Conservation (phyloP, 2,113 vertebrate genomes). For the Dromiciops gliroides region DNA sequence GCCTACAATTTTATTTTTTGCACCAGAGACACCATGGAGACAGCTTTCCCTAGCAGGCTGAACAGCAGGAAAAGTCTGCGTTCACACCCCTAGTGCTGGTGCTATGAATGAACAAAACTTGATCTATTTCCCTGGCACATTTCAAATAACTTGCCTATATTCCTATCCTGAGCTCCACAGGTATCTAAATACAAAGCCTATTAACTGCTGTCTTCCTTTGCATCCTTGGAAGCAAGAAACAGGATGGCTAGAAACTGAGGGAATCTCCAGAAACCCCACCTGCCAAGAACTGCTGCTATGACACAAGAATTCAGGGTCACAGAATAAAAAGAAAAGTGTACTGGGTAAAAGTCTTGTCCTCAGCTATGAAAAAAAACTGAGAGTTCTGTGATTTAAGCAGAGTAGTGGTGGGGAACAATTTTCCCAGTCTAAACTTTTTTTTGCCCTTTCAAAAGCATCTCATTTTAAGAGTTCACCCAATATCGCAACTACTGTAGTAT, state of each 20-base stretch:
- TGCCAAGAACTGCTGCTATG: neutral
- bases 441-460: neutral
- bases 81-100: neutral
- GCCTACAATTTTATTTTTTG: neutral
- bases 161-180: neutral
- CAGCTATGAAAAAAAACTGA: neutral
- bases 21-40: neutral
- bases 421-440: neutral
- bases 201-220: neutral
- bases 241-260: neutral
- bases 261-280: neutral
- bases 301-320: neutral
- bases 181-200: neutral
- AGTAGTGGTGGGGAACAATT: neutral
- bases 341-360: neutral
- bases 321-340: neutral
- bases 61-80: neutral
- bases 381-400: neutral
- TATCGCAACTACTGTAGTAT: neutral
- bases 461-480: neutral
- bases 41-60: neutral
- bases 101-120: neutral
- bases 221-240: neutral
- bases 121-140: neutral
- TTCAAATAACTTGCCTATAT: neutral